Percentiles rank a stretch among this genome's conserved stretches.
Evolutionary conservation across 2,113 vertebrate genomes (phyloP).

Genomic region (Danionella cerebrum): DNA sequence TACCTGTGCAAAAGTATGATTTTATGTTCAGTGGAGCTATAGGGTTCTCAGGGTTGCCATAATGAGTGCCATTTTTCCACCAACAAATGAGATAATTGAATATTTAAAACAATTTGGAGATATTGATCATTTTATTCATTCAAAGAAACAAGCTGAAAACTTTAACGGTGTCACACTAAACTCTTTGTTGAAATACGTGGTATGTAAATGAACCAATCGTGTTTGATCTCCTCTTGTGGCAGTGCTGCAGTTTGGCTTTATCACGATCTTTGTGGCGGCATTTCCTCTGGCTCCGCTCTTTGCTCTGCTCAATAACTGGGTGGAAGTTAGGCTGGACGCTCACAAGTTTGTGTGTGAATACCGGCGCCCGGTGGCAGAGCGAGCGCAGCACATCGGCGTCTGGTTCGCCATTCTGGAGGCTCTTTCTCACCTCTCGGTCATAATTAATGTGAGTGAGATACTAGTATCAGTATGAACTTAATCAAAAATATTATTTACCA

Average conservation of each 20-base stretch:
- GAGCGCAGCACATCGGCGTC: slow-evolving; percentile 65
- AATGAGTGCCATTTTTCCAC: too few relatives aligned
- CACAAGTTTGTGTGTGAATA: slow-evolving; percentile 72
- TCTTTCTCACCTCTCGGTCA: slow-evolving; percentile 61
- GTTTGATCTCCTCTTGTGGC: neutral
- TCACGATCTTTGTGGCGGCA: slow-evolving; percentile 69
- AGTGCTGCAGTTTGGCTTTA: slow-evolving; percentile 74
- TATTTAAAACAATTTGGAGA: too few relatives aligned
- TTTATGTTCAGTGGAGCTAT: too few relatives aligned
- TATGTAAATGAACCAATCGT: neutral
- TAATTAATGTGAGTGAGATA: slow-evolving; percentile 56
- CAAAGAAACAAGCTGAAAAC: too few relatives aligned
- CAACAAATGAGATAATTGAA: too few relatives aligned
- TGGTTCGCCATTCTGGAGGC: slow-evolving; percentile 72
- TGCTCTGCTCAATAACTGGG: slow-evolving; percentile 69
- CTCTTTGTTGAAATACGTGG: too few relatives aligned
- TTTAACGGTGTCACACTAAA: too few relatives aligned
- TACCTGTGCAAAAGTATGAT: too few relatives aligned
- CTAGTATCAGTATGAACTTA: too few relatives aligned
- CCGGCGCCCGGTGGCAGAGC: slow-evolving; percentile 61
- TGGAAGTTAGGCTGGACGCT: slow-evolving; percentile 65
- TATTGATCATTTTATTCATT: too few relatives aligned
- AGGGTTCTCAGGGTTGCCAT: too few relatives aligned
- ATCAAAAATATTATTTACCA: neutral
- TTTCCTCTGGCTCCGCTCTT: slow-evolving; percentile 70